Evolutionary conservation across 2,888 invertebrate species (phyloP).

Genomic region (Orthosia cruda): DNA sequence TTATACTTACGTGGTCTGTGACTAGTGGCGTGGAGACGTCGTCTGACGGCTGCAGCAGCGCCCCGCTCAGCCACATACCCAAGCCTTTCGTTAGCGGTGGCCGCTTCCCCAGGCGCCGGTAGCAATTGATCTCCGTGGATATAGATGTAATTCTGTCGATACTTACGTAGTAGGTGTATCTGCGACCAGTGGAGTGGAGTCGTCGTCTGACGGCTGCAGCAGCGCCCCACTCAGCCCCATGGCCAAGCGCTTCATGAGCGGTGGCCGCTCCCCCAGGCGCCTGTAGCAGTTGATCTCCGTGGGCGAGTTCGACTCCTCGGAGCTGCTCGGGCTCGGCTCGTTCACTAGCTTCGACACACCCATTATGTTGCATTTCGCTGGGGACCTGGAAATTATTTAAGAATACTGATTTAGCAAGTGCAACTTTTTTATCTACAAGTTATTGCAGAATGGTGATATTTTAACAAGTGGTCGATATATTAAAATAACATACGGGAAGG

Average conservation of each 20-base stretch:
- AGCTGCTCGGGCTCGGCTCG: slow-evolving; percentile 93
- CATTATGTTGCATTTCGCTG: slow-evolving; percentile 87
- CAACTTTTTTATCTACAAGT: too few species aligned
- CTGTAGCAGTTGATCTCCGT: slow-evolving; percentile 97
- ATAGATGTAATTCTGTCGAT: not conserved
- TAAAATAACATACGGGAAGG: too few species aligned
- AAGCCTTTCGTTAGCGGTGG: slow-evolving; percentile 96
- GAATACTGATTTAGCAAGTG: not conserved
- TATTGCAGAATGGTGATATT: not conserved
- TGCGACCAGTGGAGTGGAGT: slow-evolving; percentile 95
- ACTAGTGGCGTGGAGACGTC: slow-evolving; percentile 96
- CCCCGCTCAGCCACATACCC: slow-evolving; percentile 94
- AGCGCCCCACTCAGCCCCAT: slow-evolving; percentile 94
- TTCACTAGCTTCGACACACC: slow-evolving; percentile 81
- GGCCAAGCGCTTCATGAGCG: slow-evolving; percentile 95
- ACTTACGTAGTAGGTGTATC: slow-evolving; percentile 92
- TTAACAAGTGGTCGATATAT: not conserved
- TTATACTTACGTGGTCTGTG: slow-evolving; percentile 86
- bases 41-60: slow-evolving; percentile 86
- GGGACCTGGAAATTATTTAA: slow-evolving; percentile 74
- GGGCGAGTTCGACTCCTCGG: slow-evolving; percentile 97
- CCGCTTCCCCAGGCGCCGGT: slow-evolving; percentile 94
- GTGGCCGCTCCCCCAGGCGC: slow-evolving; percentile 94
- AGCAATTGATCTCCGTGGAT: slow-evolving; percentile 95
- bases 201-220: slow-evolving; percentile 91